Base-by-base conservation (phyloP, 2,888 invertebrate species). In the Cheiracanthium punctorium region DNA sequence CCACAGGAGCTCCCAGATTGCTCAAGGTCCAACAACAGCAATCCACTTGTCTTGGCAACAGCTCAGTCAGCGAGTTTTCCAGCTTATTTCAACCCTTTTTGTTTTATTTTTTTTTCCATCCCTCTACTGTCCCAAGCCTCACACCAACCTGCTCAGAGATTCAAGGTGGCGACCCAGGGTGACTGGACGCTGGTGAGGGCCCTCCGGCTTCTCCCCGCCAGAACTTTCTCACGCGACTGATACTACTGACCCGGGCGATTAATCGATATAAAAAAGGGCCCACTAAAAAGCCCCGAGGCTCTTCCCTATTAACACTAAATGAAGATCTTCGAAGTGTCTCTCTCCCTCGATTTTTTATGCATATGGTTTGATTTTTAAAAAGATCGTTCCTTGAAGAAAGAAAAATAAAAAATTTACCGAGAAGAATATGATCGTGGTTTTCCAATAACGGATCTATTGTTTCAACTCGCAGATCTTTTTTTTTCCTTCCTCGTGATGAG, bases 231-330 rank as follows among this genome's bases (percentile, higher is more conserved):
- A 85, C 84, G 84, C 79, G 48, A 52, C 48, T n/a, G 72, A 30
- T 32, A 79, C 79, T 85, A 85, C 84, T 85, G 79, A 85, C 84
- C 84, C 28, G 29, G 79, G 65, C 79, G 48, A 85, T 79, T 79
- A 69, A 79, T 79, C 79, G 79, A 85, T 79, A 79, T 74, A 74
- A 74, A 64, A 77, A 32, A n/a, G n/a, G n/a, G n/a, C 28, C 73
- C 69, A 74, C 73, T 82, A 75, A 84, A 64, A 28, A 48, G 73
- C 72, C 32, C 28, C 17, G 12, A 37, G 79, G 84, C 52, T 30
- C 20, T 37, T 33, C 74, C 67, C 76, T 14, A 85, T 85, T 79
- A 79, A 74, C 73, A 84, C 84, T 79, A 85, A 85, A 85, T 79
- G 79, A 52, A 73, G 58, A 72, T 52, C n/a, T 85, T 58, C 58